phyloP scores from a whole-genome alignment of 2,797 vertebrate species.

The Fratercula arctica region DNA sequence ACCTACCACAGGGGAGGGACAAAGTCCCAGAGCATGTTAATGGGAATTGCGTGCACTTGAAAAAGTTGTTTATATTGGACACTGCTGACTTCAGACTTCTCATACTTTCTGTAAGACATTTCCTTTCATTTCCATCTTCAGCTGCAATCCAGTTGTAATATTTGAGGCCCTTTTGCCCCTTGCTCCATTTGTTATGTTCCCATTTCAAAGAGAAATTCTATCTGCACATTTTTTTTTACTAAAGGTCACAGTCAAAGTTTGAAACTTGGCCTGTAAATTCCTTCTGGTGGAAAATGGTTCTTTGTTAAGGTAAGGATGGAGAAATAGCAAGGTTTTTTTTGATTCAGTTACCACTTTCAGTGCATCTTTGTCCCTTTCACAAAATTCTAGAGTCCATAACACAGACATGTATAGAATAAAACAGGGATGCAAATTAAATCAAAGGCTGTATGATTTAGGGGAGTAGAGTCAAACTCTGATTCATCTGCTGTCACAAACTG shows the following conservation, averaged over 20 bases:
- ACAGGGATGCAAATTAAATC: not conserved
- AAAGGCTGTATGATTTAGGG: not conserved
- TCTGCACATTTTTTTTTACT: not conserved
- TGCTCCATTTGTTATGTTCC: not conserved
- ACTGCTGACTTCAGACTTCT: not conserved
- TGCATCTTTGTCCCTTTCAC: not conserved
- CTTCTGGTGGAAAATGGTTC: not conserved
- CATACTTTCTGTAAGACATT: not conserved
- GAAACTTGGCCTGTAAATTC: not conserved
- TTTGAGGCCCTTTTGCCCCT: not conserved
- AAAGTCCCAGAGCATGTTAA: not conserved
- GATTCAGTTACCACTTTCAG: not conserved
- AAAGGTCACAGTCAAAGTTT: not conserved
- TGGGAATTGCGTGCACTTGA: not conserved
- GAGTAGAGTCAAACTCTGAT: not conserved
- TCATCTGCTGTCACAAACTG: not conserved
- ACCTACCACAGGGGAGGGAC: not conserved
- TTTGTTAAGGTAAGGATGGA: not conserved
- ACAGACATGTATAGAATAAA: not conserved
- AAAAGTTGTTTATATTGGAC: constrained; percentile 18
- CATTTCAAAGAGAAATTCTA: not conserved
- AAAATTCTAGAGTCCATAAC: not conserved
- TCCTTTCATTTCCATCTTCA: not conserved
- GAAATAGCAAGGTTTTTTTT: not conserved
- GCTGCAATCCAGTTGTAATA: not conserved